Percentiles rank a stretch among this genome's conserved stretches.
phyloP scores from a whole-genome alignment of 2,113 vertebrate species.

The Crotalus viridis region DNA sequence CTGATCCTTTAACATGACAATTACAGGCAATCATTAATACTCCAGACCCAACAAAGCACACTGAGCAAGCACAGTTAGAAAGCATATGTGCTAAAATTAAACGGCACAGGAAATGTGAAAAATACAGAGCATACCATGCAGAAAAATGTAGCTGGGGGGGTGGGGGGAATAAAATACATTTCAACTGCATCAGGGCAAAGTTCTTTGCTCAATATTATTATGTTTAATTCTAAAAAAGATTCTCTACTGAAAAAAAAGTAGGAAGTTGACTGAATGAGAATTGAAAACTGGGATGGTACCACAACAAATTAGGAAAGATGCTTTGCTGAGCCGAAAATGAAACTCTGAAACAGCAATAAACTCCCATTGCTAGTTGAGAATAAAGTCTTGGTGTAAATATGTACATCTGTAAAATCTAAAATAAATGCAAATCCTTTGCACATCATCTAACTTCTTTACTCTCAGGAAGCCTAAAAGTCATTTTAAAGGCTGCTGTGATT shows the following conservation, averaged over 20 bases:
- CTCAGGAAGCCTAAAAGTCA: background rate
- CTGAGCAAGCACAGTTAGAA: slow-evolving; percentile 67
- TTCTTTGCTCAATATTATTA: slow-evolving; percentile 51
- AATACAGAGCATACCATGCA: slow-evolving; percentile 73
- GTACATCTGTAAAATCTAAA: background rate
- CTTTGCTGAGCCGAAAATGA: background rate
- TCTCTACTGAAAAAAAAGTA: background rate
- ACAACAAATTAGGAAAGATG: background rate
- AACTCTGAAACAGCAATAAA: background rate
- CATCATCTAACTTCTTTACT: background rate
- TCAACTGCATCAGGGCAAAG: slow-evolving; percentile 55
- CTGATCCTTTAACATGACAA: slow-evolving; percentile 96
- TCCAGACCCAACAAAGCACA: slow-evolving; percentile 54
- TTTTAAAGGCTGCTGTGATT: background rate
- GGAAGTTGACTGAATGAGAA: background rate
- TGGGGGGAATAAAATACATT: slow-evolving; percentile 53
- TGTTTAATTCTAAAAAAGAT: background rate
- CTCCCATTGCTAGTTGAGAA: background rate
- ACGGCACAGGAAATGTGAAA: slow-evolving; percentile 70
- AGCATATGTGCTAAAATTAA: slow-evolving; percentile 75
- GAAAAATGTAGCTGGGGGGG: slow-evolving; percentile 55
- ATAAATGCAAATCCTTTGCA: background rate
- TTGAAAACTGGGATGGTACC: background rate
- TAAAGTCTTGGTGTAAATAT: background rate
- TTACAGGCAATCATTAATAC: slow-evolving; percentile 82